Conservation (phyloP, 2,797 vertebrate genomes). For the Peromyscus attwateri region DNA sequence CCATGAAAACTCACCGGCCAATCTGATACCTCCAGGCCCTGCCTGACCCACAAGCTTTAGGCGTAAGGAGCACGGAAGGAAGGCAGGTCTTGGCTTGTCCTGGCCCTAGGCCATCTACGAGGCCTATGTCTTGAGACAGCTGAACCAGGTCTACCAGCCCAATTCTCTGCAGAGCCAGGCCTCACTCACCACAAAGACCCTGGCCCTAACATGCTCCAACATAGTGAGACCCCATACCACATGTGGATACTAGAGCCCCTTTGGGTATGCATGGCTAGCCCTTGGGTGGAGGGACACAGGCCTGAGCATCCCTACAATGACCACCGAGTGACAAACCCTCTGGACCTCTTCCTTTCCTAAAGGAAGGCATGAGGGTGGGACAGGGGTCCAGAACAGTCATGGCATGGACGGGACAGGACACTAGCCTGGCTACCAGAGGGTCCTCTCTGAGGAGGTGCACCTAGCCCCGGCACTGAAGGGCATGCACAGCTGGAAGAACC, state of each 20-base stretch:
- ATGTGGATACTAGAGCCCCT: not conserved
- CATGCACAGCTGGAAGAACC: constrained; percentile 39
- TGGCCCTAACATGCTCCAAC: constrained; percentile 69
- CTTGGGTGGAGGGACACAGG: not conserved
- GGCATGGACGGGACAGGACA: rapidly evolving
- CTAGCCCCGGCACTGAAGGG: not conserved
- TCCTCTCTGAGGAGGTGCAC: not conserved
- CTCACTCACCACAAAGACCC: not conserved
- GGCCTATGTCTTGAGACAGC: not conserved
- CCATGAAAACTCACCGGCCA: not conserved
- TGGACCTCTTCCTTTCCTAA: not conserved
- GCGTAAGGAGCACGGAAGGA: not conserved
- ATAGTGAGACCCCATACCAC: constrained; percentile 74
- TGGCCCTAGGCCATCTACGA: not conserved
- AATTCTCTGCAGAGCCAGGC: not conserved
- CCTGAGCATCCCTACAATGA: no score
- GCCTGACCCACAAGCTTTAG: not conserved
- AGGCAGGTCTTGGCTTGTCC: constrained; percentile 31
- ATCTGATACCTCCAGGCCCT: not conserved
- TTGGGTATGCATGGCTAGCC: rapidly evolving
- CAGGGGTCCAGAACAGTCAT: not conserved
- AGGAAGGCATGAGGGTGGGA: not conserved
- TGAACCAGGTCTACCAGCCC: not conserved
- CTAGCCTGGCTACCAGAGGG: not conserved
- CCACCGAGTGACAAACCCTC: not conserved